A percentile compares a stretch with the other conserved stretches of the same genome.
phyloP scores from a whole-genome alignment of 1,140 invertebrate species.

The Cherax destructor region DNA sequence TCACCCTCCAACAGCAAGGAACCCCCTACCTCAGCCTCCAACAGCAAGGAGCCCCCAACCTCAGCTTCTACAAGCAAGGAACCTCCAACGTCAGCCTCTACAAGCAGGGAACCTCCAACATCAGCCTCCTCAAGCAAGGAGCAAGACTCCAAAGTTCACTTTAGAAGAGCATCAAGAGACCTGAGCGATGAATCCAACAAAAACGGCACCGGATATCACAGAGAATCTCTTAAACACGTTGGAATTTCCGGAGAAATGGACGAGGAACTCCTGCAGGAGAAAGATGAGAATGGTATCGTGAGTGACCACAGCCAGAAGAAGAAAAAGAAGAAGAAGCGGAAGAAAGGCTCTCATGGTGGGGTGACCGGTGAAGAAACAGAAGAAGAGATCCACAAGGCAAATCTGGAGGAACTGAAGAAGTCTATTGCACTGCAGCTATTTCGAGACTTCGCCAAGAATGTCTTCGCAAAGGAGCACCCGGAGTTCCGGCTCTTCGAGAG shows the following conservation, averaged over 20 bases:
- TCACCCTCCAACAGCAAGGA: background rate
- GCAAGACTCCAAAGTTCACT: background rate
- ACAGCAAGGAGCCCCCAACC: too few species aligned
- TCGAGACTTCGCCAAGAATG: conserved; percentile 43
- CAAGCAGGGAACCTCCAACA: background rate
- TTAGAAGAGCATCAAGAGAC: background rate
- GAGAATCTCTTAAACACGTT: background rate
- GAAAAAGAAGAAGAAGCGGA: background rate
- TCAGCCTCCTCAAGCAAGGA: background rate
- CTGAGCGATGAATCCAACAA: background rate
- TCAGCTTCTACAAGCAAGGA: background rate
- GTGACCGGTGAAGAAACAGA: background rate
- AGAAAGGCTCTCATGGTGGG: background rate
- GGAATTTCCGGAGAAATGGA: background rate
- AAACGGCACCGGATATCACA: background rate
- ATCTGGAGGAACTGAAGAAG: conserved; percentile 22
- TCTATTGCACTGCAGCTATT: conserved; percentile 23
- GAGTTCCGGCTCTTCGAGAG: conserved; percentile 32
- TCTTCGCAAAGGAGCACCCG: conserved; percentile 22
- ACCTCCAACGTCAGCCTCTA: background rate
- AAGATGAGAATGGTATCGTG: background rate
- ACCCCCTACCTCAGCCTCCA: too few species aligned
- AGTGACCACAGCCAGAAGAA: background rate
- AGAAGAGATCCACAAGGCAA: background rate
- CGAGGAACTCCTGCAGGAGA: background rate